Percentiles rank a stretch among this genome's conserved stretches.
Evolutionary conservation across 2,113 vertebrate genomes (phyloP).

Genomic region (Desmodus rotundus): DNA sequence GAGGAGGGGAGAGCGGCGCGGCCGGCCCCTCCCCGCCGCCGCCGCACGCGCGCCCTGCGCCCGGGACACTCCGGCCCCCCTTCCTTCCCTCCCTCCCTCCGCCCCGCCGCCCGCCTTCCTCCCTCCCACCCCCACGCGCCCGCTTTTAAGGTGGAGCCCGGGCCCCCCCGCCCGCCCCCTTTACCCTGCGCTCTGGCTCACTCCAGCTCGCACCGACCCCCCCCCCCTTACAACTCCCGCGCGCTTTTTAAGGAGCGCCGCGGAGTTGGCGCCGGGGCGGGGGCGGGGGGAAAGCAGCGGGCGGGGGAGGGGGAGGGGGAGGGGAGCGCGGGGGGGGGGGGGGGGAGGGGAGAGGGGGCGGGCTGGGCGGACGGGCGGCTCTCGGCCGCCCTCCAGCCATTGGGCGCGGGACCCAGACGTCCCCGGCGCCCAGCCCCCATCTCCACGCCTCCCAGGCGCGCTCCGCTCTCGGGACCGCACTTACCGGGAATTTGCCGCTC

Average conservation of each 20-base stretch:
- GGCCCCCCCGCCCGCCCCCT: slow-evolving; percentile 61
- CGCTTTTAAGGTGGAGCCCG: slow-evolving; percentile 77
- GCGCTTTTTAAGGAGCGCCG: slow-evolving; percentile 71
- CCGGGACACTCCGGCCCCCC: slow-evolving; percentile 74
- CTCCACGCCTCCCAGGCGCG: slow-evolving; percentile 63
- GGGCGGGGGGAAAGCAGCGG: slow-evolving; percentile 59
- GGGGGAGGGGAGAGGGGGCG: slow-evolving; percentile 51
- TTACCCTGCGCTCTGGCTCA: slow-evolving; percentile 48
- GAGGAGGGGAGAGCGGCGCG: slow-evolving; percentile 68
- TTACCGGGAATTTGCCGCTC: slow-evolving; percentile 60
- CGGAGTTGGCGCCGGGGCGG: slow-evolving; percentile 69
- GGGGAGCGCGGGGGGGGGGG: slow-evolving; percentile 15
- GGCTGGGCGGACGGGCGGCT: slow-evolving; percentile 63
- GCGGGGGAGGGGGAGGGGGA: slow-evolving; percentile 55
- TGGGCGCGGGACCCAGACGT: slow-evolving; percentile 67
- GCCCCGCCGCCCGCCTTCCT: slow-evolving; percentile 68
- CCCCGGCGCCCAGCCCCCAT: slow-evolving; percentile 71
- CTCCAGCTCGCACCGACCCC: slow-evolving; percentile 59
- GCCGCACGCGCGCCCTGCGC: slow-evolving; percentile 76
- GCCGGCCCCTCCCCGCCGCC: slow-evolving; percentile 70
- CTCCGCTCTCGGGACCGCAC: slow-evolving; percentile 65
- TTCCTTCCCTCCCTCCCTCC: slow-evolving; percentile 69
- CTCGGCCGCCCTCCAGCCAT: slow-evolving; percentile 64
- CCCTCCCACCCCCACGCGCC: slow-evolving; percentile 74
- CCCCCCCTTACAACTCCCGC: slow-evolving; percentile 68